These are phyloP conservation scores for Cyphomyrus plagiostoma DNA, from an alignment of 2,113 vertebrate species.

Conservation along the genomic window DNA sequence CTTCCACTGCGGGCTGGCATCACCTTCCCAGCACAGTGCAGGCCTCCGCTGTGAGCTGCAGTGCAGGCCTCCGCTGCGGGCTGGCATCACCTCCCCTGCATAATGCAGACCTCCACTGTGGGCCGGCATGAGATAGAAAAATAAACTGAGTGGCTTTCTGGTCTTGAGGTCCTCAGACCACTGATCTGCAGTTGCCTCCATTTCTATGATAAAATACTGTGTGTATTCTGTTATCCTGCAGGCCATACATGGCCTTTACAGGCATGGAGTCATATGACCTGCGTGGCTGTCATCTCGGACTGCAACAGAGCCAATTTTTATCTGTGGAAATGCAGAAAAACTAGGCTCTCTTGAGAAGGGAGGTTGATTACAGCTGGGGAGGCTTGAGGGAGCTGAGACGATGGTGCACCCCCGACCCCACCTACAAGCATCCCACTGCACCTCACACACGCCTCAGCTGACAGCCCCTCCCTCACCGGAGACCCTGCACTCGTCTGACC, in stretches of 20 bases:
- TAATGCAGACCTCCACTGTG: neutral
- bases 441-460: neutral
- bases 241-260: neutral
- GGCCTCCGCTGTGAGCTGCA: neutral
- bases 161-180: neutral
- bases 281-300: neutral
- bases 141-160: neutral
- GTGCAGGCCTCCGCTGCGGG: neutral
- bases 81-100: neutral
- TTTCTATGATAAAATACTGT: neutral
- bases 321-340: neutral
- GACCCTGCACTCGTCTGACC: slow-evolving; percentile 27
- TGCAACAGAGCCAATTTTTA: neutral
- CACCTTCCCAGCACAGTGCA: neutral
- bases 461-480: slow-evolving; percentile 31
- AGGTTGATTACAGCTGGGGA: neutral
- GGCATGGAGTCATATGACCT: neutral
- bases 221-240: neutral
- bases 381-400: neutral
- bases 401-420: neutral
- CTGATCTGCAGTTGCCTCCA: neutral
- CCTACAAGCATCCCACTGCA: neutral
- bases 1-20: neutral
- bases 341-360: neutral
- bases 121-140: too few species aligned